Base-by-base conservation (phyloP, 2,113 vertebrate species). In the Vidua chalybeata region DNA sequence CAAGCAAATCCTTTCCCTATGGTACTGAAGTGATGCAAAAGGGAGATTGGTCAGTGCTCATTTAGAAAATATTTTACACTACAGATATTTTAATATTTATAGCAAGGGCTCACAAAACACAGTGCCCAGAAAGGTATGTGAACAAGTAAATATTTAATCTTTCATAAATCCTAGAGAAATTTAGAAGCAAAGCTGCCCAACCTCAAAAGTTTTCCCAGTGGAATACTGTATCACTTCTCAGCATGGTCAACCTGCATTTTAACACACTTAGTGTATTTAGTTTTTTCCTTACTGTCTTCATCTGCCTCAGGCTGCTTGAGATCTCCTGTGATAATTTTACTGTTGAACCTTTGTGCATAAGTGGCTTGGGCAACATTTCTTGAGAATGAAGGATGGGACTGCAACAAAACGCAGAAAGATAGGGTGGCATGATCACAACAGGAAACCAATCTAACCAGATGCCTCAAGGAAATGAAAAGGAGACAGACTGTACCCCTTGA, bases 391-490 rank as follows among this genome's bases (percentile, higher is more conserved):
- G 66, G 68, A 93, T 54, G 86, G 92, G 90, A 90, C 89, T 87
- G 45, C 56, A 97, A 94, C 86, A 91, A 96, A 95, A 94, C 89
- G 82, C 61, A 96, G 87, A 91, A 97, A 77, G 93, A 94, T 91
- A 95, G 13, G 93, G 92, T 93, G 81, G 78, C 83, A 93, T 49
- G 92, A 86, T 90, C 94, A 94, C 28, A 43, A 8, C 13, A n/a
- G 88, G 62, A 97, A 97, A 95, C 76, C 90, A 96, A 94, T 93
- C 93, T 96, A 97, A 93, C 56, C 87, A 55, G 76, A 95, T 87
- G 80, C 93, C 97, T 96, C 75, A 89, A 97, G 88, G 87, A 97
- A 92, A 86, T 82, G 43, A 95, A 91, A 96, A 96, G 77, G 72
- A 97, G 71, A 81, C 46, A 95, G 67, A 92, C 72, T 92, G 55